A percentile compares a stretch with the other conserved stretches of the same genome.
Conservation (phyloP, 2,113 vertebrate genomes). For the Pseudorectes ferrugineus region DNA sequence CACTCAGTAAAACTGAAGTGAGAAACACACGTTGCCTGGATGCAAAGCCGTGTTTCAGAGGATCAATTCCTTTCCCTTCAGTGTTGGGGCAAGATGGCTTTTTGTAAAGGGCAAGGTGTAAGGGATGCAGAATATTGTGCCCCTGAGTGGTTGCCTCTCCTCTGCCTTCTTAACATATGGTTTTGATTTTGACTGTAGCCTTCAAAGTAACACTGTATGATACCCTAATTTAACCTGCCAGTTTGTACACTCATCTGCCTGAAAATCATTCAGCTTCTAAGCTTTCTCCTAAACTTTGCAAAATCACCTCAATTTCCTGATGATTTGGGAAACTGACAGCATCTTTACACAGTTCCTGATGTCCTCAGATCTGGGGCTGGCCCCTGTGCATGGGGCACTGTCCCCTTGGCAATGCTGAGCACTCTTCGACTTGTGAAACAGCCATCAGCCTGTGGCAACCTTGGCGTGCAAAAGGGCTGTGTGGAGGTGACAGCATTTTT, state of each 20-base stretch:
- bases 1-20: background rate
- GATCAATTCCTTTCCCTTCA: background rate
- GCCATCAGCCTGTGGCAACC: background rate
- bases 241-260: background rate
- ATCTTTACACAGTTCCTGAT: background rate
- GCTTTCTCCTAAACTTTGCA: background rate
- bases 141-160: background rate
- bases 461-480: background rate
- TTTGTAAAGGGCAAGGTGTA: background rate
- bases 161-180: background rate
- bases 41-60: background rate
- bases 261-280: background rate
- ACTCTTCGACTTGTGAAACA: background rate
- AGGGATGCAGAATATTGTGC: background rate
- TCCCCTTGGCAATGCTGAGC: background rate
- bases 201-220: background rate
- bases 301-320: background rate
- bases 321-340: background rate
- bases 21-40: background rate
- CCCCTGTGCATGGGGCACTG: rapidly evolving
- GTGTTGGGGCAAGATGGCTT: background rate
- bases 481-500: background rate
- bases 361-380: background rate
- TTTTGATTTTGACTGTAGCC: background rate
- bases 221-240: background rate